Evolutionary conservation across 2,797 vertebrate species (phyloP), one percentile per base, ranked within the genome.

Genomic region (Capromys pilorides): DNA sequence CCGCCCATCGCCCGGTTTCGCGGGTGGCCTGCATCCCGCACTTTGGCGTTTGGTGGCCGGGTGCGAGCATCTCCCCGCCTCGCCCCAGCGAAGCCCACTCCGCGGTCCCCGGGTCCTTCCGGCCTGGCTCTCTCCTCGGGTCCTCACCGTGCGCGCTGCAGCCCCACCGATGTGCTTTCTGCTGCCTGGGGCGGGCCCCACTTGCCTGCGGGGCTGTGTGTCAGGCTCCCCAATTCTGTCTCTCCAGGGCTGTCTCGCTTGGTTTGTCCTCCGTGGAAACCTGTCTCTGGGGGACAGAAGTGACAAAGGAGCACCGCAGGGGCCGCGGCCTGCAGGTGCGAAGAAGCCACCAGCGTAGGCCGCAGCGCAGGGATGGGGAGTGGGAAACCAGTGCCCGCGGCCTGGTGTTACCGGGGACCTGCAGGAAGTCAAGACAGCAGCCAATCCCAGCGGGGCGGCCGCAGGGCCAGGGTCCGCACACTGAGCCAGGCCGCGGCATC

Each of bases 231-330:
- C 62, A 71, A 62, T 21, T 39, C 64, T 93, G 89, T n/a, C 82
- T 95, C 41, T 67, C 49, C 31, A 45, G 57, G 4, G 16, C 71
- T 22, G 11, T 91, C 86, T 64, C 31, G 59, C 90, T 73, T 14
- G 91, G 67, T 67, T 79, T 85, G 92, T 85, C 93, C 94, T 89
- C 95, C 85, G 21, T 95, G 71, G 92, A 93, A 95, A 94, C 61
- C 83, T 54, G 24, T 86, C 91, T 86, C 88, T 64, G 33, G n/a
- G 62, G 64, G 64, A 54, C 11, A 33, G 22, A 77, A 51, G 10
- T 18, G 73, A 41, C 26, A 18, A 83, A 93, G n/a, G 73, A 71
- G 33, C 89, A 18, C 39, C 41, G 7, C 12, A 21, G 64, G 82
- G 51, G 36, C 57, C 1, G 0, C 24, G 54, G 57, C 26, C 28